Conservation (phyloP, 2,797 vertebrate genomes). For the Labeo calbasu region DNA sequence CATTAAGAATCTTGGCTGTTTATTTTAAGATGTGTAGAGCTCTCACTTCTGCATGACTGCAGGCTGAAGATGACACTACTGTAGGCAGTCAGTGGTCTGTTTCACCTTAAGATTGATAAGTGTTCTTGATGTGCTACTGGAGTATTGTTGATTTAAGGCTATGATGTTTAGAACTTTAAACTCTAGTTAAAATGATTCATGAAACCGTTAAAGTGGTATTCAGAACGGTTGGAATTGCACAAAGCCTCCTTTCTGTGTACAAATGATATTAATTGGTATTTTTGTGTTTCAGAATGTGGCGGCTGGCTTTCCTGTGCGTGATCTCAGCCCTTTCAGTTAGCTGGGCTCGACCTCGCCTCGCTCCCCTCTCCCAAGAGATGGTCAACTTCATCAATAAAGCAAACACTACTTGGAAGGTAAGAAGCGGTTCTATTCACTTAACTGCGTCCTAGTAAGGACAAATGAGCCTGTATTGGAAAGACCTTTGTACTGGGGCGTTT, state of each 20-base stretch:
- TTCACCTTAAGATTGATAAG: not conserved
- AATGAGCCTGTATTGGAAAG: not conserved
- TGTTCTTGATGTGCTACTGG: not conserved
- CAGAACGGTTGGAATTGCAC: fast-evolving
- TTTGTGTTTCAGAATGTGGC: slow-evolving; percentile 79
- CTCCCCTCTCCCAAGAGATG: slow-evolving; percentile 85
- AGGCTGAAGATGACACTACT: not conserved
- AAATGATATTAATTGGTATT: not conserved
- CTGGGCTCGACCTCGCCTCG: slow-evolving; percentile 74
- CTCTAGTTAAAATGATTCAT: too few species aligned
- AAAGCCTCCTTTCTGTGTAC: not conserved
- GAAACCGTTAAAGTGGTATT: not conserved
- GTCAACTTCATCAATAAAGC: slow-evolving; percentile 90
- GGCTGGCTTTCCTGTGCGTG: slow-evolving; percentile 71
- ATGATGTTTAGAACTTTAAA: not conserved
- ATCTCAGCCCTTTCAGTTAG: slow-evolving; percentile 75
- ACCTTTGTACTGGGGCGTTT: not conserved
- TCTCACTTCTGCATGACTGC: slow-evolving; percentile 30
- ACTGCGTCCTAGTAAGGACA: not conserved
- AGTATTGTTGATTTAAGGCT: not conserved
- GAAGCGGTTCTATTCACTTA: not conserved
- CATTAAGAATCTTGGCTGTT: not conserved
- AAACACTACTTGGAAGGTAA: slow-evolving; percentile 94
- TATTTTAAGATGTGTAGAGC: not conserved
- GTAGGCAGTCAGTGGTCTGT: not conserved